A percentile compares a stretch with the other conserved stretches of the same genome.
Evolutionary conservation across 2,888 invertebrate genomes (phyloP).

Genomic region (Troides aeacus): DNA sequence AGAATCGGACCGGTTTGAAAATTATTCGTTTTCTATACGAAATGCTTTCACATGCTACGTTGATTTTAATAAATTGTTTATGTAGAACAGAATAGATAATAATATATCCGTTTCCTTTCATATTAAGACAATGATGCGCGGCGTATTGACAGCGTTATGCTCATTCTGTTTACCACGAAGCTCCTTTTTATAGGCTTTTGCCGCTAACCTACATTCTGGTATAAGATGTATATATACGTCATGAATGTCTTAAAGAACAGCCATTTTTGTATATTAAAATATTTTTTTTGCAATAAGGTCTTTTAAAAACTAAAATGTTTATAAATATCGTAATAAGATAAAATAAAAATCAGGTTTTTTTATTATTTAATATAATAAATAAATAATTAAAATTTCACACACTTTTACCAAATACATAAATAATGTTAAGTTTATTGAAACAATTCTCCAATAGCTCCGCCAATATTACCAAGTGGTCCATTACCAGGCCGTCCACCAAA

Average conservation of each 20-base stretch:
- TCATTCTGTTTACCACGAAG: constrained; percentile 14
- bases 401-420: background rate
- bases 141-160: constrained; percentile 11
- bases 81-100: background rate
- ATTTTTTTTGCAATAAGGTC: background rate
- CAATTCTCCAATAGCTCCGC: constrained; percentile 66
- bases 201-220: constrained; percentile 10
- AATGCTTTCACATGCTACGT: constrained; percentile 58
- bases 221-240: background rate
- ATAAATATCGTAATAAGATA: background rate
- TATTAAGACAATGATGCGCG: constrained; percentile 6
- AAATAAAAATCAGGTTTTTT: background rate
- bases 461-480: constrained; percentile 64
- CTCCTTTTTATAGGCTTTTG: constrained; percentile 29
- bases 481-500: constrained; percentile 43
- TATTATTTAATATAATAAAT: background rate
- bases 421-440: constrained; percentile 36
- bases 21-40: constrained; percentile 35
- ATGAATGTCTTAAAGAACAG: background rate
- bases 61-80: background rate
- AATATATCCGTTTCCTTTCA: background rate
- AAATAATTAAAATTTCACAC: background rate
- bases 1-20: constrained; percentile 65
- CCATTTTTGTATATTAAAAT: background rate
- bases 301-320: background rate